Evolutionary conservation across 2,113 vertebrate genomes (phyloP).

Genomic region (Turnix velox): DNA sequence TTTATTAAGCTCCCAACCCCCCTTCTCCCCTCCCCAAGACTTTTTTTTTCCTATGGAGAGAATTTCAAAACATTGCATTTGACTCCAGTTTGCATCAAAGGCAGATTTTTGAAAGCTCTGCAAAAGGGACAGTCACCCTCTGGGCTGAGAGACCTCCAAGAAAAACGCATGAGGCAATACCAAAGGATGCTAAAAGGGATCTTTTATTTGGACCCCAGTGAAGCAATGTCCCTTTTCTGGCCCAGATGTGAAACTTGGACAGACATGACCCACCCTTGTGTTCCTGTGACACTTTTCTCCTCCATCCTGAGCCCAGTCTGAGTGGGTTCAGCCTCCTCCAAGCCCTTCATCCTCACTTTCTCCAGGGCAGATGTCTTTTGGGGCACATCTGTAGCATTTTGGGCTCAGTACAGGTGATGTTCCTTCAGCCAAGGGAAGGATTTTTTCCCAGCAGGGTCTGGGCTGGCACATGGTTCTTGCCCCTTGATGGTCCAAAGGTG

Average conservation of each 20-base stretch:
- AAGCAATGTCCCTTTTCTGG: background rate
- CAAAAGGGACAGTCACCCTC: background rate
- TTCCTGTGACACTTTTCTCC: background rate
- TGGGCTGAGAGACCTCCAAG: constrained; percentile 39
- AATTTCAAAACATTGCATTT: constrained; percentile 31
- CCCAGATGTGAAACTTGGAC: background rate
- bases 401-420: rapidly evolving
- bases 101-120: constrained; percentile 47
- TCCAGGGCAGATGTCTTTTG: background rate
- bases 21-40: background rate
- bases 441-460: background rate
- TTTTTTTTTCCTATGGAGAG: background rate
- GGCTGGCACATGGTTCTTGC: background rate
- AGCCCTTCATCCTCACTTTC: background rate
- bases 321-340: background rate
- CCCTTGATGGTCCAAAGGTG: background rate
- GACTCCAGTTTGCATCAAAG: background rate
- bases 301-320: background rate
- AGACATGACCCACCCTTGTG: background rate
- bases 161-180: constrained; percentile 50
- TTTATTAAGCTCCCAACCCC: background rate
- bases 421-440: too few species aligned
- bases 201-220: background rate
- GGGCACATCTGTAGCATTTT: background rate
- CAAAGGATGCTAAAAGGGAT: constrained; percentile 26